Base-by-base conservation (phyloP, 2,797 vertebrate species). In the Yasuhikotakia modesta region DNA sequence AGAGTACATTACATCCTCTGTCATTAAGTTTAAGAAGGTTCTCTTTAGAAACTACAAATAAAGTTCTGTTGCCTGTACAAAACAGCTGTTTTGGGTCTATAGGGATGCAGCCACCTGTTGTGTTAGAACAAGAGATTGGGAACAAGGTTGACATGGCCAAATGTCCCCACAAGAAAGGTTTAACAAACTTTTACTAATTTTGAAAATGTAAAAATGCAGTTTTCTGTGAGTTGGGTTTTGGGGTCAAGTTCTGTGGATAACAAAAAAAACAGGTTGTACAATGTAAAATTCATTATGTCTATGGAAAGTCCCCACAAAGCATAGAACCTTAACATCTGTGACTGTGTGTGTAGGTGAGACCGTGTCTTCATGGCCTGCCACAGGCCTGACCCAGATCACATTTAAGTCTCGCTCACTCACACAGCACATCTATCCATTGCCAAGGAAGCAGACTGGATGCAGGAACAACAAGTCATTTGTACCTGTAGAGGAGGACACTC, bases 401-500 rank as follows among this genome's bases (percentile, higher is more conserved):
- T 94, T 93, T 93, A 91, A 92, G 89, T 94, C 93, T 92, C 93
- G 92, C 89, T 70, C 87, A 90, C 92, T 91, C 89, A 90, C 89
- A 89, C 90, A 89, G 85, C 58, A 50, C 92, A 88, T 94, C 94
- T 95, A 87, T 95, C 94, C 89, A 87, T 94, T 93, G 93, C 94
- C 92, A 92, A 92, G 94, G 92, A 94, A 91, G 93, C 93, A 93
- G 93, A 91, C 92, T 71, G 92, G 89, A 89, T 75, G 1, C 82
- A 86, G 92, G 91, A 96, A 95, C 94, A 95, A 95, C 85, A 94
- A 95, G 92, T 91, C 93, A 91, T 94, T 95, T 95, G 93, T 95
- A 92, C 92, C 93, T 91, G 93, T 91, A 91, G 93, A 94, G 92
- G 94, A 93, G 89, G 94, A 94, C 94, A 94, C 94, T 94, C 94